Conservation (phyloP, 2,797 vertebrate species). For the Galago senegalensis region DNA sequence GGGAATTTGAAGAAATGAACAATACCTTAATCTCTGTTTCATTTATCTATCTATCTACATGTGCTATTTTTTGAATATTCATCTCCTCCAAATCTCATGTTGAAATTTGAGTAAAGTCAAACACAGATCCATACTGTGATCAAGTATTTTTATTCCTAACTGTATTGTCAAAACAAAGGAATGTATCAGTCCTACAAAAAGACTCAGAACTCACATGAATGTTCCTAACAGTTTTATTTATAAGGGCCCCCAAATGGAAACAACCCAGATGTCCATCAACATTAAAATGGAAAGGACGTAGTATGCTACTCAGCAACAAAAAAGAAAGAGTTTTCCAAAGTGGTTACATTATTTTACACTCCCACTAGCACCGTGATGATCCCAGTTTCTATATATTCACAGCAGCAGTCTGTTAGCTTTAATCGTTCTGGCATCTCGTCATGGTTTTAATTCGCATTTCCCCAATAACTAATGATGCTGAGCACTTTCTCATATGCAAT, state of each 20-base stretch:
- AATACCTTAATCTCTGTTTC: neutral
- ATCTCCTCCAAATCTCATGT: neutral
- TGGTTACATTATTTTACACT: neutral
- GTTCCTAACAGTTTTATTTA: too few relatives aligned
- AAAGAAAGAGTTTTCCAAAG: slow-evolving; percentile 4
- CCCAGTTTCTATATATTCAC: neutral
- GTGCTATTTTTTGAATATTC: neutral
- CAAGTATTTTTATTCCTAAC: too few relatives aligned
- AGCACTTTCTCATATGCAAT: neutral
- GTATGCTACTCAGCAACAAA: too few relatives aligned
- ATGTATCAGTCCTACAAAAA: too few relatives aligned
- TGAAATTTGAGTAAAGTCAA: neutral
- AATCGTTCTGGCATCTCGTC: neutral
- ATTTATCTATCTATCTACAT: neutral
- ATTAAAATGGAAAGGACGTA: too few relatives aligned
- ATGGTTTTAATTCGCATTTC: neutral
- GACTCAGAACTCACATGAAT: too few relatives aligned
- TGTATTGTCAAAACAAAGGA: too few relatives aligned
- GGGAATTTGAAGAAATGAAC: neutral
- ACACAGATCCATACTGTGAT: too few relatives aligned
- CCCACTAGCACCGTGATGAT: neutral
- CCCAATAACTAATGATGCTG: neutral
- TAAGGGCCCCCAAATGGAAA: too few relatives aligned
- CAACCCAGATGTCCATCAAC: too few relatives aligned
- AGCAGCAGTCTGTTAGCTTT: neutral